Evolutionary conservation across 2,797 vertebrate species (phyloP).

Genomic region (Acanthopagrus latus): DNA sequence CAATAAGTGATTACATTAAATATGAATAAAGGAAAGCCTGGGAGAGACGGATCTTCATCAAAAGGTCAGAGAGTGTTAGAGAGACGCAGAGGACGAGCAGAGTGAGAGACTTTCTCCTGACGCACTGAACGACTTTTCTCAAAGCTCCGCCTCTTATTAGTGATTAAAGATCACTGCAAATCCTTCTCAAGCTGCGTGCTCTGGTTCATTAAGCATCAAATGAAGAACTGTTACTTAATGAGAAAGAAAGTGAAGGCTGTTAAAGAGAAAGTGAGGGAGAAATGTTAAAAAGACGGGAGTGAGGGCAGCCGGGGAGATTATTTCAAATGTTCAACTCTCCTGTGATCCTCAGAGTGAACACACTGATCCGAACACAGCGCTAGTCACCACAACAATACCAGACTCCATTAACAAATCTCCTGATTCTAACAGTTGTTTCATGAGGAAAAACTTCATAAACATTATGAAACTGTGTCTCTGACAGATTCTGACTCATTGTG

Average conservation of each 20-base stretch:
- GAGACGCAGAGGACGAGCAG: background rate
- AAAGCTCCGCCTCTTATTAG: constrained; percentile 22
- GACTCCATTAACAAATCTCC: too few species aligned
- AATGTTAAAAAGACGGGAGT: background rate
- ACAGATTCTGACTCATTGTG: too few species aligned
- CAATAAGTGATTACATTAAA: background rate
- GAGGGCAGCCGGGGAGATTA: background rate
- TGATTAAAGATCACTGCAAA: constrained; percentile 41
- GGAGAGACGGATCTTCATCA: too few species aligned
- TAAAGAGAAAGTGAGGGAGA: background rate
- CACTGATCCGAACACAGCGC: background rate
- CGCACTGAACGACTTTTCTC: background rate
- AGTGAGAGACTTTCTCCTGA: constrained; percentile 1
- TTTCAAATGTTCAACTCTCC: background rate
- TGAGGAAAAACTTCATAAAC: too few species aligned
- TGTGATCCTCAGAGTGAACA: background rate
- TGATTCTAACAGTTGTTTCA: too few species aligned
- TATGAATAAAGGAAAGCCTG: background rate
- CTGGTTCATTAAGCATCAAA: constrained; percentile 9
- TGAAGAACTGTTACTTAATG: background rate
- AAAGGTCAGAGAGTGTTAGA: background rate
- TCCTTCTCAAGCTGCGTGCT: constrained; percentile 19
- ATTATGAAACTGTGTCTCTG: too few species aligned
- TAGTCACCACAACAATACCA: too few species aligned
- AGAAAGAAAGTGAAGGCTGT: constrained; percentile 15